Evolutionary conservation across 2,888 invertebrate genomes (phyloP).

Genomic region (Drosophila melanosoma): DNA sequence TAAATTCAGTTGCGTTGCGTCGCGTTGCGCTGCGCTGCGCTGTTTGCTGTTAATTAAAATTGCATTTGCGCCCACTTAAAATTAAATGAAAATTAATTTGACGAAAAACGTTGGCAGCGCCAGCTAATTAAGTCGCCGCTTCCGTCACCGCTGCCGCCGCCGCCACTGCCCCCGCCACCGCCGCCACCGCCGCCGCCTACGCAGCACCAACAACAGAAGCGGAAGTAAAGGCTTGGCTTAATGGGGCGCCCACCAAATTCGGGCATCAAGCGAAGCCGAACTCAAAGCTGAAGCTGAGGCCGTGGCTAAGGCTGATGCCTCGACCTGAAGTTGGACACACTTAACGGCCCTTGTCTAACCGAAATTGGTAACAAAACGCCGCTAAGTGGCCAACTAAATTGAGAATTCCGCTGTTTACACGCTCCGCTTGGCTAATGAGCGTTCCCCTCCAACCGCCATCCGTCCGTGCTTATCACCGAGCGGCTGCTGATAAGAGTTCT

Average conservation of each 20-base stretch:
- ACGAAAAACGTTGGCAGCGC: conserved; percentile 43
- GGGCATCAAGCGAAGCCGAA: conserved; percentile 66
- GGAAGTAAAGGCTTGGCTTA: conserved; percentile 73
- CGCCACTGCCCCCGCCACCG: conserved; percentile 31
- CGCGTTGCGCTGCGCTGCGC: conserved; percentile 50
- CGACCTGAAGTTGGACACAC: conserved; percentile 18
- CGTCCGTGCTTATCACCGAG: conserved; percentile 20
- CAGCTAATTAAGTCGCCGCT: conserved; percentile 68
- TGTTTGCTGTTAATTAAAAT: conserved; percentile 74
- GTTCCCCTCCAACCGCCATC: neutral
- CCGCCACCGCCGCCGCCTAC: conserved; percentile 37
- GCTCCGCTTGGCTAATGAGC: conserved; percentile 76
- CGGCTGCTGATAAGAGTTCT: conserved; percentile 11
- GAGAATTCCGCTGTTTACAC: conserved; percentile 74
- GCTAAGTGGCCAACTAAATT: conserved; percentile 72
- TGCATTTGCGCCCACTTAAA: conserved; percentile 78
- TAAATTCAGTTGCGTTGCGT: conserved; percentile 7
- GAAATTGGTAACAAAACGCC: conserved; percentile 66
- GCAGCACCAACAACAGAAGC: conserved; percentile 41
- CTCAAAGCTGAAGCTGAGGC: conserved; percentile 24
- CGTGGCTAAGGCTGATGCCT: conserved; percentile 14
- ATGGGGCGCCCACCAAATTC: conserved; percentile 63
- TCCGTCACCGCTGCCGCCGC: conserved; percentile 38
- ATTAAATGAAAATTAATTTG: conserved; percentile 77
- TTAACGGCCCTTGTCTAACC: conserved; percentile 34